Percentiles rank a stretch among this genome's conserved stretches.
Evolutionary conservation across 2,797 vertebrate genomes (phyloP).

Genomic region (Schizopygopsis pylzovi): DNA sequence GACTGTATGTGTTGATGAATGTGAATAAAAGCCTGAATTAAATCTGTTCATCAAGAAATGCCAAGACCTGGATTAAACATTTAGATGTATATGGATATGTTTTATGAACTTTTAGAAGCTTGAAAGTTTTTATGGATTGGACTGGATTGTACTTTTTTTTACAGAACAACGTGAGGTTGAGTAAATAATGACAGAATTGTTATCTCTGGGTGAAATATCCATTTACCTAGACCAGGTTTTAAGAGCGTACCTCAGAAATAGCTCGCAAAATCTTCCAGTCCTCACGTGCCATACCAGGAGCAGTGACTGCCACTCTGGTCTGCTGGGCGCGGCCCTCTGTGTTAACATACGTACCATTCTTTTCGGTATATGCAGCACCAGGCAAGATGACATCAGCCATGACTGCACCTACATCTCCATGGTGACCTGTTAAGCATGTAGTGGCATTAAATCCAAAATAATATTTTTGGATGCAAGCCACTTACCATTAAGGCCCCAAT

Average conservation of each 20-base stretch:
- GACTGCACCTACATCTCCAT: conserved; percentile 91
- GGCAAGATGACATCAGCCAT: conserved; percentile 95
- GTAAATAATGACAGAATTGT: background rate
- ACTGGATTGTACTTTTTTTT: too few relatives aligned
- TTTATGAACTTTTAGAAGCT: too few relatives aligned
- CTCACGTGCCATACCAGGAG: conserved; percentile 93
- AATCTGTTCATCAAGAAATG: background rate
- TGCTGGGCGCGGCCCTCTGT: conserved; percentile 95
- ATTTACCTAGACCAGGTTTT: background rate
- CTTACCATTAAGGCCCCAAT: background rate
- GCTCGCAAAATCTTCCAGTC: conserved; percentile 97
- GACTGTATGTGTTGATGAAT: too few relatives aligned
- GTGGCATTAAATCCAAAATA: background rate
- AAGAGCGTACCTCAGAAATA: conserved; percentile 86
- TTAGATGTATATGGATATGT: background rate
- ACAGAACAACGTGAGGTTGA: background rate
- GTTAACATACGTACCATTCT: conserved; percentile 91
- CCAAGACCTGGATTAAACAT: background rate
- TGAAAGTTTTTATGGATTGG: too few relatives aligned
- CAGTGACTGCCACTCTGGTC: conserved; percentile 91
- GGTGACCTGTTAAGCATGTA: conserved; percentile 83
- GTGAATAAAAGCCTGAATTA: background rate
- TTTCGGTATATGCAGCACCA: conserved; percentile 95
- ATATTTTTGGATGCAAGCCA: background rate
- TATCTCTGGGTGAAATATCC: background rate